Evolutionary conservation across 2,113 vertebrate genomes (phyloP).

Genomic region (Pogonocichla stellata): DNA sequence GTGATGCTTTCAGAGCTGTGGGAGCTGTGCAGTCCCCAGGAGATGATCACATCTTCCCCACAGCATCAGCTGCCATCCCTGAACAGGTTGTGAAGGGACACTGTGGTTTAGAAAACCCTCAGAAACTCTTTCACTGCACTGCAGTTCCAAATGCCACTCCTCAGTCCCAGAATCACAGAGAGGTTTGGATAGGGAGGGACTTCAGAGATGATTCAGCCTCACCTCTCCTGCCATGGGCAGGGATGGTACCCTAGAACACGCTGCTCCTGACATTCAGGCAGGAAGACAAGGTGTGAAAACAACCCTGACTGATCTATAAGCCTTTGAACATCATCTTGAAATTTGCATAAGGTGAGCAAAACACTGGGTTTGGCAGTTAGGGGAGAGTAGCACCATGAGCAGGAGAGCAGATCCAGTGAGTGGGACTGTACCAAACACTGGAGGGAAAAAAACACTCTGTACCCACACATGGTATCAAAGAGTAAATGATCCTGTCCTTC

Average conservation of each 20-base stretch:
- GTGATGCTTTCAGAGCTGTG: constrained; percentile 69
- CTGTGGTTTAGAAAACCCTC: background rate
- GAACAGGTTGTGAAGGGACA: background rate
- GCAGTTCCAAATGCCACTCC: background rate
- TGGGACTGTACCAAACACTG: background rate
- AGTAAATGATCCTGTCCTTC: background rate
- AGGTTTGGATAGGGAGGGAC: background rate
- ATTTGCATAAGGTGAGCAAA: background rate
- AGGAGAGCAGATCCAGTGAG: background rate
- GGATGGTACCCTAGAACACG: background rate
- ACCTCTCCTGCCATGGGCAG: background rate
- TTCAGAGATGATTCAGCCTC: background rate
- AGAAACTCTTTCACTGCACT: background rate
- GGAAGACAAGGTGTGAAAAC: background rate
- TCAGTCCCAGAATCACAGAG: background rate
- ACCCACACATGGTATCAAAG: background rate
- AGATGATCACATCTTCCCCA: constrained; percentile 31
- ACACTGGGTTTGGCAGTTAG: rapidly evolving
- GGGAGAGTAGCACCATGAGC: background rate
- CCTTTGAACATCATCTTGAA: background rate
- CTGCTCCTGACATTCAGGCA: background rate
- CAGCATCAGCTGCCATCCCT: background rate
- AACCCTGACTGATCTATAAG: background rate
- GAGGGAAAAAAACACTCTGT: background rate
- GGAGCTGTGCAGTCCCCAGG: constrained; percentile 61